Evolutionary conservation across 2,113 vertebrate genomes (phyloP), one percentile per base, ranked within the genome.

Genomic region (Rynchops niger): DNA sequence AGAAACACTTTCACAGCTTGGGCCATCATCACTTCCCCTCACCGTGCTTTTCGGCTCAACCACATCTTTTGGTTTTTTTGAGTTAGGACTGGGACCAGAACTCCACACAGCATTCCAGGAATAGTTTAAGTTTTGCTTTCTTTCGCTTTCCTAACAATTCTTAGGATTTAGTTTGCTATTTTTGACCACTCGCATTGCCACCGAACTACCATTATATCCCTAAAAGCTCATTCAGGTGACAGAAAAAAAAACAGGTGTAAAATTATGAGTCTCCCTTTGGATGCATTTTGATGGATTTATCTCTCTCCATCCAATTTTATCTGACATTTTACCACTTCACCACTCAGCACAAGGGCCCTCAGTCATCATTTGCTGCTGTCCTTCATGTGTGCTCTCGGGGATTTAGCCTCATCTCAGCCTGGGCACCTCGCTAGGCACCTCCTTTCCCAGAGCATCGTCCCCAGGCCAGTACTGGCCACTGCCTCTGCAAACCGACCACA

Each of bases 341-440:
- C 29, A 10, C 63, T 74, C 1, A 4, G 40, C 29, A 58, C 34
- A 43, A 49, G 50, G 45, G 21, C 15, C 16, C 55, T 89, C 52
- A 61, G 22, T 6, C 38, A 74, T 2, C 38, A 26, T 50, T 27
- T n/a, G n/a, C 73, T 67, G 47, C 4, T 59, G 52, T 67, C 62
- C 62, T 84, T 58, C 67, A 38, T 0, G 4, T 16, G 1, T 40
- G 34, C 13, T 78, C 45, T 30, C 50, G 38, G 38, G 56, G 87
- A 38, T 45, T 66, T 42, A n/a, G 29, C 19, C 23, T 76, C 65
- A 22, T 20, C 55, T 55, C n/a, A 58, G 6, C 5, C 0, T 11
- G 36, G 49, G 40, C 71, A 38, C 23, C 53, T 56, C 0, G 0
- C 43, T 47, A 3, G 3, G n/a, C 62, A 30, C 23, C 58, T 49